Percentiles rank a stretch among this genome's conserved stretches.
phyloP scores from a whole-genome alignment of 2,888 invertebrate genomes.

The Macaria liturata region DNA sequence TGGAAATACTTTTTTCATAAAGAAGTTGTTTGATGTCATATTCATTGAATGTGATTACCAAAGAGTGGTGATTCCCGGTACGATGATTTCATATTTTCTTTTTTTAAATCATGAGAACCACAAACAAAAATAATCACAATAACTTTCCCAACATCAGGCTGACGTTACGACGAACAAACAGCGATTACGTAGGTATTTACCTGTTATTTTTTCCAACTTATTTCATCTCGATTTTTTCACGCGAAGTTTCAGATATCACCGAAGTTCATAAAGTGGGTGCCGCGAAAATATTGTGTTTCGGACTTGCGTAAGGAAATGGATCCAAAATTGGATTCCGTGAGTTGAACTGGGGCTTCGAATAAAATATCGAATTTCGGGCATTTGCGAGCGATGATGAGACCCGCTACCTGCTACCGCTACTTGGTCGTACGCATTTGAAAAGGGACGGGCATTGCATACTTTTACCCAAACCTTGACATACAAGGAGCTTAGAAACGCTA shows the following conservation, averaged over 20 bases:
- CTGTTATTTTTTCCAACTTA: conserved; percentile 13
- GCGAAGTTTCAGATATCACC: conserved; percentile 21
- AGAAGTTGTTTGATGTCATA: no score
- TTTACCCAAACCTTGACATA: not conserved
- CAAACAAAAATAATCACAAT: no score
- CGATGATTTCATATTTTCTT: no score
- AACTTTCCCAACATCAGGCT: no score
- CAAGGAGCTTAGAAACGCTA: not conserved
- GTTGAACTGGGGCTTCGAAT: conserved; percentile 16
- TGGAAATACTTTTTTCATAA: no score
- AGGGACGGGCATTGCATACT: not conserved
- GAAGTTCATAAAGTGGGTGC: conserved; percentile 20
- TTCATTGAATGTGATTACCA: no score
- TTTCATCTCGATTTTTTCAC: conserved; percentile 16
- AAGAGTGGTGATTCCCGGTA: no score
- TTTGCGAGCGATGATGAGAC: conserved; percentile 9
- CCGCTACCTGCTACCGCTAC: conserved; percentile 3
- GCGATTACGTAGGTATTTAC: conserved; percentile 2
- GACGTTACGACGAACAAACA: not conserved
- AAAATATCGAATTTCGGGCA: conserved; percentile 26
- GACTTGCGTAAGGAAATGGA: conserved; percentile 18
- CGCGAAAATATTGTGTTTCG: conserved; percentile 26
- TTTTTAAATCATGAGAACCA: no score
- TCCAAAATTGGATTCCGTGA: conserved; percentile 21
- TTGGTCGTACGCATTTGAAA: conserved; percentile 2